These are phyloP conservation scores for Plodia interpunctella DNA, from an alignment of 1,140 invertebrate genomes.

Conservation along the genomic window DNA sequence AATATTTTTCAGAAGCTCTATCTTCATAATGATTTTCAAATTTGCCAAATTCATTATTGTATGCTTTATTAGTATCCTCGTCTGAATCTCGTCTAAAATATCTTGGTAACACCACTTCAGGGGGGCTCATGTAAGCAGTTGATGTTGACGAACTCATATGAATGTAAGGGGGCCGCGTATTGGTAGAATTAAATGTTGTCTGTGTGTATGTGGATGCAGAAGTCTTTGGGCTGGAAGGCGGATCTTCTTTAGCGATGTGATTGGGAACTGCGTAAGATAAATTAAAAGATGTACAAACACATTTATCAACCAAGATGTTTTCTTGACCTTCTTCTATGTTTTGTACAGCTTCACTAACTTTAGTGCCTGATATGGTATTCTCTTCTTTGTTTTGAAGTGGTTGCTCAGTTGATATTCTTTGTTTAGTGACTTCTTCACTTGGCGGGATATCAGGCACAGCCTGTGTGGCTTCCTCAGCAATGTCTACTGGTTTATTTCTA, in stretches of 20 bases:
- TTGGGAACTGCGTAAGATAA: conserved; percentile 30
- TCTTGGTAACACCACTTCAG: conserved; percentile 60
- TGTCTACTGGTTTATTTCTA: not conserved
- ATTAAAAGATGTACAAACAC: conserved; percentile 37
- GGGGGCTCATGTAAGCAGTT: conserved; percentile 72
- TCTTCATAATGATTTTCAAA: conserved; percentile 19
- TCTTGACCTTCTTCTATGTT: not conserved
- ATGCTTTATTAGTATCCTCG: conserved; percentile 13
- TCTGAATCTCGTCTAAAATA: conserved; percentile 40
- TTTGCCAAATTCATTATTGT: not conserved
- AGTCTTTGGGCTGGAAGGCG: conserved; percentile 22
- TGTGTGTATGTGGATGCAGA: conserved; percentile 58
- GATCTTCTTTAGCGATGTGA: conserved; percentile 28
- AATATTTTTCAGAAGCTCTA: conserved; percentile 20
- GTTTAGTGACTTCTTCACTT: not conserved
- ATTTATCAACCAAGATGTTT: conserved; percentile 31
- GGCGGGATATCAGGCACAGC: not conserved
- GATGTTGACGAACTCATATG: conserved; percentile 73
- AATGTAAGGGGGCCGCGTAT: conserved; percentile 46
- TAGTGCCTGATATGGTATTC: not conserved
- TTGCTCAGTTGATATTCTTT: not conserved
- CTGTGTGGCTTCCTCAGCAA: not conserved
- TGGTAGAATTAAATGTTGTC: conserved; percentile 49
- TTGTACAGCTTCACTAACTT: too few species aligned
- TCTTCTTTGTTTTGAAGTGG: not conserved